A percentile compares a stretch with the other conserved stretches of the same genome.
Evolutionary conservation across 2,888 invertebrate species (phyloP).

Genomic region (Molanna angustata): DNA sequence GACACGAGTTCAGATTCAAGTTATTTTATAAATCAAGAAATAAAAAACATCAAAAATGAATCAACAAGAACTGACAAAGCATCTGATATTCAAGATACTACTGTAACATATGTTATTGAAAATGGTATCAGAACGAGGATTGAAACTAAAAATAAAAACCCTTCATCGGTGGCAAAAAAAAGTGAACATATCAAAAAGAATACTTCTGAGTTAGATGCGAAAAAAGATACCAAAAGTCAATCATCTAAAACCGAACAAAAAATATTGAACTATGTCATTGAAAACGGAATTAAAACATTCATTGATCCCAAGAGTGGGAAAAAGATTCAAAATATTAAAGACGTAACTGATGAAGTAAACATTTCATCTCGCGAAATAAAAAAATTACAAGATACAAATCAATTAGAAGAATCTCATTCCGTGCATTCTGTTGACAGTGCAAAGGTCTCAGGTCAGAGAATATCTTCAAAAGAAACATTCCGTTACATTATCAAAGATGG

Average conservation of each 20-base stretch:
- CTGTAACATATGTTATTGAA: slow-evolving; percentile 27
- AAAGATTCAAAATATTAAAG: not conserved
- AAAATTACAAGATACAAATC: not conserved
- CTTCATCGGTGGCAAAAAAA: not conserved
- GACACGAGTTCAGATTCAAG: slow-evolving; percentile 14
- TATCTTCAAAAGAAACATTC: slow-evolving; percentile 9
- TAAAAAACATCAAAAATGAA: slow-evolving; percentile 6
- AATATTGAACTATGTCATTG: slow-evolving; percentile 24
- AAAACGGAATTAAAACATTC: slow-evolving; percentile 28
- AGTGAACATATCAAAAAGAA: no score
- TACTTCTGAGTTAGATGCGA: no score
- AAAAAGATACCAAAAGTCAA: not conserved
- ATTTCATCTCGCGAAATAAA: not conserved
- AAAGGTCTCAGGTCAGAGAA: slow-evolving; percentile 16
- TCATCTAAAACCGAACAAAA: not conserved
- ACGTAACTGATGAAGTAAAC: slow-evolving; percentile 10
- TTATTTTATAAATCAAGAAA: slow-evolving; percentile 17
- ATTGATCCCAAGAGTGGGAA: slow-evolving; percentile 14
- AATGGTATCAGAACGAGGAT: slow-evolving; percentile 29
- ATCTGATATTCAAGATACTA: slow-evolving; percentile 6
- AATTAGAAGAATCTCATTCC: not conserved
- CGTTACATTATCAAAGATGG: slow-evolving; percentile 24
- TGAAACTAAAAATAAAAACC: slow-evolving; percentile 15
- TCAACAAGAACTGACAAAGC: not conserved
- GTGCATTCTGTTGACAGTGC: slow-evolving; percentile 18